These are phyloP conservation scores for Atta cephalotes DNA, from an alignment of 1,140 invertebrate species.

Conservation along the genomic window DNA sequence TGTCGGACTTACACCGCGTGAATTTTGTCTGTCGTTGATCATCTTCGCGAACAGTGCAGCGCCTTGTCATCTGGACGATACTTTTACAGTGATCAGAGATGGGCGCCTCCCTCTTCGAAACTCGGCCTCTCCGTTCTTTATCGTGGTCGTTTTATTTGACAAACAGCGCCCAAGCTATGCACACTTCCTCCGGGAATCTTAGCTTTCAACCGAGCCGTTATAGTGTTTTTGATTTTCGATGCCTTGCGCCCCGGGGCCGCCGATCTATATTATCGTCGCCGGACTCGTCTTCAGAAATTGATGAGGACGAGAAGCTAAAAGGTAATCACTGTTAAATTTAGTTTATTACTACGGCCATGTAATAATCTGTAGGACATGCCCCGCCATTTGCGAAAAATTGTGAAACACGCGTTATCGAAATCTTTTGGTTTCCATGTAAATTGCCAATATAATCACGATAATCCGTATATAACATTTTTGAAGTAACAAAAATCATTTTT, in stretches of 20 bases:
- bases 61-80: constrained; percentile 56
- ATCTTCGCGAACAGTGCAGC: background rate
- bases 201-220: constrained; percentile 40
- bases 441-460: constrained; percentile 14
- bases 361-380: constrained; percentile 25
- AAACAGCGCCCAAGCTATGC: constrained; percentile 70
- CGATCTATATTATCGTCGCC: constrained; percentile 54
- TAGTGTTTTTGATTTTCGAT: constrained; percentile 45
- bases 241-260: constrained; percentile 13
- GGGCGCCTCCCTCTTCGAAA: constrained; percentile 51
- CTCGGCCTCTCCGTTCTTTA: constrained; percentile 52
- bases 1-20: constrained; percentile 60
- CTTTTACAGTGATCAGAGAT: constrained; percentile 27
- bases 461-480: background rate
- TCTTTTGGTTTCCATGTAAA: background rate
- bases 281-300: constrained; percentile 56
- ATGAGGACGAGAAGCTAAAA: constrained; percentile 21
- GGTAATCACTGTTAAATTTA: constrained; percentile 38
- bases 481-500: background rate
- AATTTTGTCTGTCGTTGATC: constrained; percentile 65
- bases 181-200: constrained; percentile 70
- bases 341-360: constrained; percentile 33
- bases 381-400: constrained; percentile 23
- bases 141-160: constrained; percentile 72
- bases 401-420: constrained; percentile 37